Evolutionary conservation across 2,888 invertebrate species (phyloP).

Genomic region (Heliconius aoede): DNA sequence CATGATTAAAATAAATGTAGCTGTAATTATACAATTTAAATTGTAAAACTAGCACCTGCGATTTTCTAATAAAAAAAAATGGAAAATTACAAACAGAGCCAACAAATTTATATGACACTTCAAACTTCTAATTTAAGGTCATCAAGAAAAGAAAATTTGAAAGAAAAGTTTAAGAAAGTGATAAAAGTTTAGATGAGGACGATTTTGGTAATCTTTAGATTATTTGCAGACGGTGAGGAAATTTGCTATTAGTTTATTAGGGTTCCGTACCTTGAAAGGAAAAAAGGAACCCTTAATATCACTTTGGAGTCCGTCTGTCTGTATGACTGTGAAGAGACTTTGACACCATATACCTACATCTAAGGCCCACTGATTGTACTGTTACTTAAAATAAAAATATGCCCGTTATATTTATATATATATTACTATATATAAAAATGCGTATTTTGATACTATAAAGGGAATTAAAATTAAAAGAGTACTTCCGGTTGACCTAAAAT

Average conservation of each 20-base stretch:
- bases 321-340: too few species aligned
- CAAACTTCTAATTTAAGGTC: slow-evolving; percentile 53
- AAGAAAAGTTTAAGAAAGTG: slow-evolving; percentile 48
- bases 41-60: background rate
- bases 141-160: slow-evolving; percentile 56
- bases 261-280: too few species aligned
- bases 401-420: too few species aligned
- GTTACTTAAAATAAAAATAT: too few species aligned
- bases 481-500: too few species aligned
- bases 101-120: background rate
- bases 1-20: slow-evolving; percentile 8
- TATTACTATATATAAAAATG: too few species aligned
- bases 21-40: slow-evolving; percentile 1
- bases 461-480: too few species aligned
- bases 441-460: too few species aligned
- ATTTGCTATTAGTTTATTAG: background rate
- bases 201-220: slow-evolving; percentile 25
- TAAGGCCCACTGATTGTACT: too few species aligned
- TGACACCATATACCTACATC: too few species aligned
- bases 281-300: too few species aligned
- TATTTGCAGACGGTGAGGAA: slow-evolving; percentile 4
- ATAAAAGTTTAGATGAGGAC: slow-evolving; percentile 27
- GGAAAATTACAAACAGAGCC: background rate
- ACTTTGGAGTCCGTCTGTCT: too few species aligned
- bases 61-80: background rate